Conservation (phyloP, 2,888 invertebrate genomes). For the Scrobipalpa atriplicella region DNA sequence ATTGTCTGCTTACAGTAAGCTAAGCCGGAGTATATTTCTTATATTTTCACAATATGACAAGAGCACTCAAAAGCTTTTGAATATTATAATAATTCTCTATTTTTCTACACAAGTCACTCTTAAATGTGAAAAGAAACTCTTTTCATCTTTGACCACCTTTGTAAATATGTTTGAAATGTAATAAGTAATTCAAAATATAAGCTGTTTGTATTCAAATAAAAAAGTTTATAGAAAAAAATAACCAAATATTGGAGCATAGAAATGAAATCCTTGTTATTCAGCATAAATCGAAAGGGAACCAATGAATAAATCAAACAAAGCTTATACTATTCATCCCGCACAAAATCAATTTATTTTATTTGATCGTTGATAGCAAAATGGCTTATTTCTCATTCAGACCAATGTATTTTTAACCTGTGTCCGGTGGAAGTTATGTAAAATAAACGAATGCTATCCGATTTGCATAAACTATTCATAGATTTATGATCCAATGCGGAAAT, state of each 20-base stretch:
- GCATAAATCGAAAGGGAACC: neutral
- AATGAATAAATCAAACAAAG: constrained; percentile 21
- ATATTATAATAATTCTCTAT: neutral
- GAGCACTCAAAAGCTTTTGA: neutral
- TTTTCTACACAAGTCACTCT: neutral
- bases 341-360: constrained; percentile 20
- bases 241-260: neutral
- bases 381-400: neutral
- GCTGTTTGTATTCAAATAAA: neutral
- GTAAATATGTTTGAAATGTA: neutral
- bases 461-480: neutral
- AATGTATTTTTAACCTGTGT: too few species aligned
- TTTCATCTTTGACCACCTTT: neutral
- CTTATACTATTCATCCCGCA: neutral
- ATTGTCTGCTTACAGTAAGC: neutral
- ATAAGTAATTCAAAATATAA: too few species aligned
- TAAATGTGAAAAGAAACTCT: neutral
- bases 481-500: neutral
- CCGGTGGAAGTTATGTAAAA: too few species aligned
- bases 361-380: constrained; percentile 1
- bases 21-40: neutral
- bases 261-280: neutral
- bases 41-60: neutral
- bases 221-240: neutral
- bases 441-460: too few species aligned